These are phyloP conservation scores for Rhagonycha lutea DNA, from an alignment of 2,888 invertebrate genomes.

Conservation along the genomic window DNA sequence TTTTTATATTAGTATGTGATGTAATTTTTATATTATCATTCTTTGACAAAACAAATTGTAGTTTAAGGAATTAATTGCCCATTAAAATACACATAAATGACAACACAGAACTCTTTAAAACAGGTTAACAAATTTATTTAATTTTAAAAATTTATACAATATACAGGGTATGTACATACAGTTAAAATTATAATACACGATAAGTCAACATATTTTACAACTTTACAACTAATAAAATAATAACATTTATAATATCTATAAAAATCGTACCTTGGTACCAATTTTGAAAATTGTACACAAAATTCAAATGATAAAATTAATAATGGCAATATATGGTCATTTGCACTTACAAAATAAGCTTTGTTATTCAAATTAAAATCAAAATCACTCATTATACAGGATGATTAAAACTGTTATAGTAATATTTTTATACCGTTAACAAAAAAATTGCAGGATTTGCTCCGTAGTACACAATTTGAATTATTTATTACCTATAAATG, in stretches of 20 bases:
- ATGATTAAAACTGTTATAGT: neutral
- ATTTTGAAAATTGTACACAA: neutral
- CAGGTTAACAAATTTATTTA: conserved; percentile 18
- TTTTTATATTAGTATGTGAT: neutral
- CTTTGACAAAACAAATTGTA: neutral
- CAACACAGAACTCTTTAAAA: neutral
- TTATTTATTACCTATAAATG: neutral
- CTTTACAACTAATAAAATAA: neutral
- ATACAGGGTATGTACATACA: conserved; percentile 16
- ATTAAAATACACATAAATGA: neutral
- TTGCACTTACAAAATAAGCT: neutral
- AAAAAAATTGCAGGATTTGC: neutral
- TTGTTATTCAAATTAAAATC: neutral
- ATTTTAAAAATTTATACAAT: conserved; percentile 16
- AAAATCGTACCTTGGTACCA: neutral
- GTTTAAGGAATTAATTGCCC: neutral
- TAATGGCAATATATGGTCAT: neutral
- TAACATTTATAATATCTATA: neutral
- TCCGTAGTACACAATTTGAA: neutral
- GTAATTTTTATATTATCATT: conserved; percentile 3
- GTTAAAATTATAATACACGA: neutral
- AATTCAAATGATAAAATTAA: neutral
- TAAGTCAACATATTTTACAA: neutral
- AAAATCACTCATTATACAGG: neutral
- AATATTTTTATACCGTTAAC: neutral